Base-by-base conservation (phyloP, 2,888 invertebrate genomes). In the Spodoptera picta region DNA sequence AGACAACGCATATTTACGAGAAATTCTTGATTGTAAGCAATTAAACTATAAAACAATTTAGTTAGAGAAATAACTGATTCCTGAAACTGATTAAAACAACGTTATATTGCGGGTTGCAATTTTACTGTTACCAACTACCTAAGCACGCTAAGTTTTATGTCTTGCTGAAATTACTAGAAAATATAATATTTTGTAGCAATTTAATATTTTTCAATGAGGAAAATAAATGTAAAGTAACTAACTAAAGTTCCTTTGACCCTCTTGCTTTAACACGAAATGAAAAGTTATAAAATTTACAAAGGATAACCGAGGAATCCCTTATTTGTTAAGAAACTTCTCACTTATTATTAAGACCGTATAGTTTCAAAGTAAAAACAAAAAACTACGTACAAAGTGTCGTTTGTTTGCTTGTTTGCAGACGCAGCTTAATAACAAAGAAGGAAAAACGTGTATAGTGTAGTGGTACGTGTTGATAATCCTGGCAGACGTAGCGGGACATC, bases 381-480 rank as follows among this genome's bases (percentile, higher is more conserved):
- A 60, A 61, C 57, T 63, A 62, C 54, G 57, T 63, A 62, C 54
- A 64, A 67, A 75, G 60, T 61, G 47, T 51, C 53, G 60, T 73
- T 73, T 75, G 75, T 73, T 70, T 41, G 62, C 63, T 73, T 75
- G 75, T 73, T 70, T 41, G 62, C 63, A 65, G 74, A 83, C 77
- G 77, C 77, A 81, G 75, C 73, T 81, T 77, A 82, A 86, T 84
- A 86, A 83, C 79, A 84, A 87, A 87, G 81, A 75, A 83, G 83
- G 83, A 83, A 90, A 88, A 89, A 82, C 79, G 74, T 73, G 83
- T 79, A 87, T 79, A 80, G 80, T 63, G 76, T 76, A 79, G 81
- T 83, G 80, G 81, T 82, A 86, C 84, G 87, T 86, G 90, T 88
- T 88, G 87, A 90, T 90, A 91, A 91, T 91, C 87, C 88, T 85